Evolutionary conservation across 2,888 invertebrate species (phyloP).

Genomic region (Troilus luridus): DNA sequence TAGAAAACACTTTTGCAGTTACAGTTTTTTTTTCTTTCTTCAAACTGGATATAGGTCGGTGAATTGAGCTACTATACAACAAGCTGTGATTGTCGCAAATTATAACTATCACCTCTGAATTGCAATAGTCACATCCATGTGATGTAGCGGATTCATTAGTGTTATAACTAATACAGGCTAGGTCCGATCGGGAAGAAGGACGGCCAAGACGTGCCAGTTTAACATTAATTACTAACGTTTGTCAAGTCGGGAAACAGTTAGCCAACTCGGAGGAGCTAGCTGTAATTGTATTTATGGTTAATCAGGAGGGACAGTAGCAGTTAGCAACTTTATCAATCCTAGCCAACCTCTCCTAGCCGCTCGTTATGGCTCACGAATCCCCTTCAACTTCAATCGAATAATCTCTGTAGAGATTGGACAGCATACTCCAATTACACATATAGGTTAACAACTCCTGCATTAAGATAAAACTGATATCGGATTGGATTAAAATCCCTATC

Average conservation of each 20-base stretch:
- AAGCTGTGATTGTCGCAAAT: too few species aligned
- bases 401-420: background rate
- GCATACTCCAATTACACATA: background rate
- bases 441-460: background rate
- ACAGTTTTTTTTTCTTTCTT: too few species aligned
- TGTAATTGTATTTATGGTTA: conserved; percentile 56
- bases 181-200: background rate
- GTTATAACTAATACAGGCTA: background rate
- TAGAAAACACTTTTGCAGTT: too few species aligned
- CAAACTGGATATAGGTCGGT: too few species aligned
- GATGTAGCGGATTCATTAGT: background rate
- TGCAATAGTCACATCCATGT: background rate
- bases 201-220: conserved; percentile 49
- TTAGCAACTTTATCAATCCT: conserved; percentile 56
- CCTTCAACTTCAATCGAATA: background rate
- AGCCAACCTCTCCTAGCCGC: conserved; percentile 33
- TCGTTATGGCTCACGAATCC: background rate
- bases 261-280: conserved; percentile 38
- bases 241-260: conserved; percentile 48
- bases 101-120: too few species aligned
- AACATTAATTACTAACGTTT: conserved; percentile 56
- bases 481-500: background rate
- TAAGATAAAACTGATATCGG: background rate
- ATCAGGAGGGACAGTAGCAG: conserved; percentile 50
- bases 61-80: too few species aligned